Percentiles rank a stretch among this genome's conserved stretches.
phyloP scores from a whole-genome alignment of 2,888 invertebrate genomes.

The Camptogramma bilineatum region DNA sequence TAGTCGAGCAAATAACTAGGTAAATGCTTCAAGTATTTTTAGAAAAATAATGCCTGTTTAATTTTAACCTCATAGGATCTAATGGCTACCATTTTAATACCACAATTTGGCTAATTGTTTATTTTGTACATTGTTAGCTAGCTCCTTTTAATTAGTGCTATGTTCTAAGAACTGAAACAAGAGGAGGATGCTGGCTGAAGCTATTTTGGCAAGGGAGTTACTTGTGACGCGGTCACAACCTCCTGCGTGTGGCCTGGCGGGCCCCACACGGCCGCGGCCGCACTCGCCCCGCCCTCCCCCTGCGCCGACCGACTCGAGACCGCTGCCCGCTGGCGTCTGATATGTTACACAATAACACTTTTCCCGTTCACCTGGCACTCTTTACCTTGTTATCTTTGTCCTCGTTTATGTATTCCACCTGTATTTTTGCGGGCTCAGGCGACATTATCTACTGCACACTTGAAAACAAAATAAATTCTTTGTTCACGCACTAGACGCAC shows the following conservation, averaged over 20 bases:
- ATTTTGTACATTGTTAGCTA: not conserved
- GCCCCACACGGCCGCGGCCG: conserved; percentile 86
- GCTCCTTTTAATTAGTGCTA: not conserved
- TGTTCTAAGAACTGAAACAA: conserved; percentile 14
- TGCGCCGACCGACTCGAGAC: conserved; percentile 80
- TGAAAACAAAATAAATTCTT: conserved; percentile 76
- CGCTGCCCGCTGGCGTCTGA: conserved; percentile 82
- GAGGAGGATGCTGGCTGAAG: conserved; percentile 69
- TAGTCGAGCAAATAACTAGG: too few relatives aligned
- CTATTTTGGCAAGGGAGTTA: conserved; percentile 83
- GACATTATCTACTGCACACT: conserved; percentile 82
- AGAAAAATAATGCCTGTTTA: not conserved
- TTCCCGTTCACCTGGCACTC: conserved; percentile 66
- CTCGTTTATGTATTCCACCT: conserved; percentile 82
- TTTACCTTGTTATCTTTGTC: conserved; percentile 81
- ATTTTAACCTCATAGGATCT: conserved; percentile 20
- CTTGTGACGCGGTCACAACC: conserved; percentile 86
- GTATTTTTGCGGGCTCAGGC: conserved; percentile 80
- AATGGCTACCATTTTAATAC: conserved; percentile 35
- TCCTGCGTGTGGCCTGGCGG: conserved; percentile 85
- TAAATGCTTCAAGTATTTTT: not conserved
- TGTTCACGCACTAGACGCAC: conserved; percentile 79
- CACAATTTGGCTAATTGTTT: not conserved
- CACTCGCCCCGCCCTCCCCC: conserved; percentile 85
- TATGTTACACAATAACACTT: conserved; percentile 81